Conservation (phyloP, 2,797 vertebrate genomes). For the Galaxias olidus region DNA sequence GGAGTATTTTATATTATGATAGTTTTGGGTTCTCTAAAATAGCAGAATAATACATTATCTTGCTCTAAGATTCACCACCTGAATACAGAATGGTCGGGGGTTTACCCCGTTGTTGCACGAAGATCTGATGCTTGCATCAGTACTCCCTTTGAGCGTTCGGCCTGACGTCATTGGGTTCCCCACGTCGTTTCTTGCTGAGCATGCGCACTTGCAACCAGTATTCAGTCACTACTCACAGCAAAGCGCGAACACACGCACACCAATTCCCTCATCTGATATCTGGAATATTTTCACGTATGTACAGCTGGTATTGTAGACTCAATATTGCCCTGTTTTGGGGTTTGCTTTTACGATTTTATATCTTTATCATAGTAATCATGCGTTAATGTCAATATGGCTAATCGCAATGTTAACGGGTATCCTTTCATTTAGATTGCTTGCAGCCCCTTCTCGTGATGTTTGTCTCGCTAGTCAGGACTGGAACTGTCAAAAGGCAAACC, state of each 20-base stretch:
- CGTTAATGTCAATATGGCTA: too few species aligned
- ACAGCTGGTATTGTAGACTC: not conserved
- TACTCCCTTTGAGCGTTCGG: not conserved
- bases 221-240: not conserved
- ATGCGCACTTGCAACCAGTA: conserved; percentile 26
- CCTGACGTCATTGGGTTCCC: conserved; percentile 53
- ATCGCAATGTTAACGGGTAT: too few species aligned
- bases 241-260: conserved; percentile 9
- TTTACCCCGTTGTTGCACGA: too few species aligned
- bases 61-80: too few species aligned
- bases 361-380: too few species aligned
- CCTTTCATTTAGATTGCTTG: not conserved
- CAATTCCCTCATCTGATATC: not conserved
- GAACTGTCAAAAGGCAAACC: not conserved
- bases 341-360: not conserved
- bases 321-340: not conserved
- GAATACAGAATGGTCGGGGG: too few species aligned
- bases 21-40: too few species aligned
- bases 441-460: not conserved
- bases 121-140: not conserved
- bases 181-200: conserved; percentile 26
- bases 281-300: conserved; percentile 37
- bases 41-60: too few species aligned
- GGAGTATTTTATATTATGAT: too few species aligned
- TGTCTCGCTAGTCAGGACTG: not conserved